A percentile compares a stretch with the other conserved stretches of the same genome.
These are phyloP conservation scores for Pristiophorus japonicus DNA, from an alignment of 2,113 vertebrate species.

Conservation along the genomic window DNA sequence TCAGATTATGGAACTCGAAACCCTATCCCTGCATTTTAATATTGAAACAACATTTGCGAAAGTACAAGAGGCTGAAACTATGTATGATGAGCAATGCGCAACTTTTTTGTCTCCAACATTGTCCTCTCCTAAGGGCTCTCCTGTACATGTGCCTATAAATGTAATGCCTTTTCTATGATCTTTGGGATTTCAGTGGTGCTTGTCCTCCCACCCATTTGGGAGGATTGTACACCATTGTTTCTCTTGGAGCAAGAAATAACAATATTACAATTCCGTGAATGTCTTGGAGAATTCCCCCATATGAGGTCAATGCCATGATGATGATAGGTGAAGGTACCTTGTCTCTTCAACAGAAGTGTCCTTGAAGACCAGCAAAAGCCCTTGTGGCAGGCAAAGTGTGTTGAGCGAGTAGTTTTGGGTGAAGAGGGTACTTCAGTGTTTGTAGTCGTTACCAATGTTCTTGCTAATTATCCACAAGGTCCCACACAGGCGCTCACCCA, in stretches of 20 bases:
- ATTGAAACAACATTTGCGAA: neutral
- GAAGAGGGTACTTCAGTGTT: neutral
- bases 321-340: neutral
- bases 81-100: too few species aligned
- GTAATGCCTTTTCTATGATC: neutral
- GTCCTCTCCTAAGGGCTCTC: neutral
- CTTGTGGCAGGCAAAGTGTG: neutral
- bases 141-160: neutral
- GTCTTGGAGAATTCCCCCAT: neutral
- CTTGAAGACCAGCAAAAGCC: neutral
- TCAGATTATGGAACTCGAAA: neutral
- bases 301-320: neutral
- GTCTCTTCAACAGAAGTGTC: neutral
- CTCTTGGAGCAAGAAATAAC: neutral
- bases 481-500: too few species aligned
- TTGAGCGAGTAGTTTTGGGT: neutral
- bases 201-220: neutral
- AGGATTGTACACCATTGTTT: too few species aligned
- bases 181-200: neutral
- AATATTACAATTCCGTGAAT: neutral
- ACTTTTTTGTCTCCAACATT: too few species aligned
- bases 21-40: neutral
- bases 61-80: too few species aligned
- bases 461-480: too few species aligned
- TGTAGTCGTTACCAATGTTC: neutral